Evolutionary conservation across 2,888 invertebrate genomes (phyloP).

Genomic region (Eilema depressum): DNA sequence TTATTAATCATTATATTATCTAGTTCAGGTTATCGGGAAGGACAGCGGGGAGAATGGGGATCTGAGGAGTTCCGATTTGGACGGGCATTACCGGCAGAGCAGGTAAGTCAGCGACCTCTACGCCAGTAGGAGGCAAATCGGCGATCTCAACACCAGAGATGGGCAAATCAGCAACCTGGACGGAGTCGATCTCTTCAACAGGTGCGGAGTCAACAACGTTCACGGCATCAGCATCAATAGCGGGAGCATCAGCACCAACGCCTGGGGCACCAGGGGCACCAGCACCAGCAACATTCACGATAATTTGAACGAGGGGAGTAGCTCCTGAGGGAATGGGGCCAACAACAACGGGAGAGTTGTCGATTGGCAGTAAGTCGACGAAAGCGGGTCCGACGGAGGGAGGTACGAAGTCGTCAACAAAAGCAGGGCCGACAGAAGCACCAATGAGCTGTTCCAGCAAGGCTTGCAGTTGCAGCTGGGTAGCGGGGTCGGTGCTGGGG

Average conservation of each 20-base stretch:
- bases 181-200: not conserved
- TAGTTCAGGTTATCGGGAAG: too few species aligned
- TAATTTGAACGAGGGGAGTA: constrained; percentile 53
- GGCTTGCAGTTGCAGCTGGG: constrained; percentile 60
- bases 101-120: not conserved
- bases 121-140: not conserved
- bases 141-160: too few species aligned
- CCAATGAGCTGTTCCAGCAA: constrained; percentile 49
- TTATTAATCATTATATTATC: too few species aligned
- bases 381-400: constrained; percentile 42
- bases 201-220: not conserved
- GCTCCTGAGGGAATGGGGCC: constrained; percentile 23
- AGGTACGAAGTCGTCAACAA: constrained; percentile 29
- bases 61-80: too few species aligned
- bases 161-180: not conserved
- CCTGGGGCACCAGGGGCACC: constrained; percentile 14
- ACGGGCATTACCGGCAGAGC: too few species aligned
- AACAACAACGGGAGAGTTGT: constrained; percentile 11
- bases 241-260: constrained; percentile 12
- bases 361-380: constrained; percentile 31
- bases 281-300: constrained; percentile 48
- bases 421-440: constrained; percentile 32
- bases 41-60: too few species aligned
- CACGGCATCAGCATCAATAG: not conserved
- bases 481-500: constrained; percentile 69